Percentiles rank a stretch among this genome's conserved stretches.
These are phyloP conservation scores for Lasioglossum vierecki DNA, from an alignment of 2,888 invertebrate species.

Conservation along the genomic window DNA sequence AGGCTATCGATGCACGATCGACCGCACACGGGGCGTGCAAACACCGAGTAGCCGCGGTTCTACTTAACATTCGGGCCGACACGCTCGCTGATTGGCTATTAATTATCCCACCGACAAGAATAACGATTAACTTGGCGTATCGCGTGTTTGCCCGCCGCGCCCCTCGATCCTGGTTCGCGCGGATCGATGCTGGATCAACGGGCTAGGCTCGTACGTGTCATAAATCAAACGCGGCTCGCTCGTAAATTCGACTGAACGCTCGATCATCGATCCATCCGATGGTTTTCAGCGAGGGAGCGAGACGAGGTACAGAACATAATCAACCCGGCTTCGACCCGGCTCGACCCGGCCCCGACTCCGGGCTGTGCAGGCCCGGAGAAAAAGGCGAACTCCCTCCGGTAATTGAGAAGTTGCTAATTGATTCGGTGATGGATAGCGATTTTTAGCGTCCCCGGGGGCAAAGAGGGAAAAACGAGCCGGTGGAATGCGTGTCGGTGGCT, in stretches of 20 bases:
- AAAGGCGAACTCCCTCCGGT: slow-evolving; percentile 31
- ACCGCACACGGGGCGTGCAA: slow-evolving; percentile 40
- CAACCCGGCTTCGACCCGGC: background rate
- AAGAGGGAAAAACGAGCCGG: slow-evolving; percentile 21
- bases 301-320: slow-evolving; percentile 25
- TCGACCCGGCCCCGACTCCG: background rate
- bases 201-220: slow-evolving; percentile 52
- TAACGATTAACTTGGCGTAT: slow-evolving; percentile 79
- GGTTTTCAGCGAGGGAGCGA: slow-evolving; percentile 46
- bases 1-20: slow-evolving; percentile 53
- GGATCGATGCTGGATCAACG: slow-evolving; percentile 78
- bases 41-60: slow-evolving; percentile 54
- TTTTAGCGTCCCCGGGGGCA: slow-evolving; percentile 40
- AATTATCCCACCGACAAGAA: slow-evolving; percentile 81
- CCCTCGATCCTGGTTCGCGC: slow-evolving; percentile 45
- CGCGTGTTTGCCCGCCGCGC: slow-evolving; percentile 72
- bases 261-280: slow-evolving; percentile 69
- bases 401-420: slow-evolving; percentile 71
- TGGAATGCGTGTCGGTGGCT: slow-evolving; percentile 37
- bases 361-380: background rate
- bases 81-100: slow-evolving; percentile 80
- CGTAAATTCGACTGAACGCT: slow-evolving; percentile 76
- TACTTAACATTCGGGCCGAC: slow-evolving; percentile 78
- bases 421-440: slow-evolving; percentile 71
- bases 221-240: slow-evolving; percentile 77